phyloP scores from a whole-genome alignment of 1,140 invertebrate genomes.

The Dinoponera quadriceps region DNA sequence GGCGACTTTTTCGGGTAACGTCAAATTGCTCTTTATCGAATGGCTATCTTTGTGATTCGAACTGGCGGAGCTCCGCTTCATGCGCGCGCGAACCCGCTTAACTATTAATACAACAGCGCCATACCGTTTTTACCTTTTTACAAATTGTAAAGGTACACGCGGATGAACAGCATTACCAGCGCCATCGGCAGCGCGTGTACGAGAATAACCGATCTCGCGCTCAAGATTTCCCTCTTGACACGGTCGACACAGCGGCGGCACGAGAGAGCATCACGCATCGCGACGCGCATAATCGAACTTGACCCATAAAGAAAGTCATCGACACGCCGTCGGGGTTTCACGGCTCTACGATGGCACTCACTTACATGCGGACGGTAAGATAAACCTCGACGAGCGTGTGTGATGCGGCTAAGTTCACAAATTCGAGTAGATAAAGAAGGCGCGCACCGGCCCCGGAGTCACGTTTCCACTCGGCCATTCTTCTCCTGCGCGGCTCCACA shows the following conservation, averaged over 20 bases:
- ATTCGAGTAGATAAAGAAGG: constrained; percentile 47
- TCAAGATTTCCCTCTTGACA: constrained; percentile 1
- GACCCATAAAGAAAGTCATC: constrained; percentile 39
- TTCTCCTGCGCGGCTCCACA: constrained; percentile 10
- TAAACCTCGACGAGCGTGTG: constrained; percentile 1
- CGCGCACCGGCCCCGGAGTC: constrained; percentile 1
- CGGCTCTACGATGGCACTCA: constrained; percentile 26
- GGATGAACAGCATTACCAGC: constrained; percentile 16
- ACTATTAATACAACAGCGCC: constrained; percentile 7
- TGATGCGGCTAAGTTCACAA: constrained; percentile 34
- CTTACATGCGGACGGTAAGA: constrained; percentile 21
- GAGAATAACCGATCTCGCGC: constrained; percentile 11
- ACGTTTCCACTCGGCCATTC: constrained; percentile 35
- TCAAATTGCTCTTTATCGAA: not conserved
- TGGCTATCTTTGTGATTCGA: not conserved
- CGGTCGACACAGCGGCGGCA: constrained; percentile 6
- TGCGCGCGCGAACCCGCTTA: not conserved
- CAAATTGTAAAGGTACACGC: not conserved
- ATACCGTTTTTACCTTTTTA: not conserved
- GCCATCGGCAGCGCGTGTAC: not conserved
- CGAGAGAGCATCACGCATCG: constrained; percentile 2
- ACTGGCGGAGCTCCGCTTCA: not conserved
- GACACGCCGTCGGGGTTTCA: constrained; percentile 21
- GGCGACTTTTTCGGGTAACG: no score
- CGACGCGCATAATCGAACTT: constrained; percentile 35